A percentile compares a stretch with the other conserved stretches of the same genome.
phyloP scores from a whole-genome alignment of 2,797 vertebrate genomes.

The Clarias laeviceps region DNA sequence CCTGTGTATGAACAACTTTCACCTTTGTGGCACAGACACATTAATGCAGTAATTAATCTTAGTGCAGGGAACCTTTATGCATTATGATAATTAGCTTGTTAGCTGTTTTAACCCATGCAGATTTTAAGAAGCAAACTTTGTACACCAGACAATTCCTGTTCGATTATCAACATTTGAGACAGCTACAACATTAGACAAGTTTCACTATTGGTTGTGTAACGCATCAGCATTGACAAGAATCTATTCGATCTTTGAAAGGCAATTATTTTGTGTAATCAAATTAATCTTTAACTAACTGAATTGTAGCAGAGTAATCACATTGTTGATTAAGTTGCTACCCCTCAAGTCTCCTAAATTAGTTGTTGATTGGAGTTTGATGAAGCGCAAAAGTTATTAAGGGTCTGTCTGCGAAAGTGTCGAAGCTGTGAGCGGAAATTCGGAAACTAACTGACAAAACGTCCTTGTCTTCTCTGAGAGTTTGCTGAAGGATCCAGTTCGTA shows the following conservation, averaged over 20 bases:
- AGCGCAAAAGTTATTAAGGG: not conserved
- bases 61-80: not conserved
- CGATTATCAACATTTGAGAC: not conserved
- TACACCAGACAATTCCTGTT: not conserved
- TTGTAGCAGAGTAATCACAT: not conserved
- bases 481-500: not conserved
- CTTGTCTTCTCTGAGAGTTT: constrained; percentile 5
- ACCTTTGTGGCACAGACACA: no score
- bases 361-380: constrained; percentile 7
- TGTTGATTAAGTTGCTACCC: not conserved
- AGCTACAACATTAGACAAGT: not conserved
- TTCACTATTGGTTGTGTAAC: not conserved
- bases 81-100: not conserved
- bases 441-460: not conserved
- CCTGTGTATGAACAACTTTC: not conserved
- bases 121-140: not conserved
- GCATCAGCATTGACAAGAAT: not conserved
- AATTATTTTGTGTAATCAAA: constrained; percentile 1
- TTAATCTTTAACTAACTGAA: not conserved
- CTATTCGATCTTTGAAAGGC: not conserved
- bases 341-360: not conserved
- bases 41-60: not conserved
- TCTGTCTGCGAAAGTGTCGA: not conserved
- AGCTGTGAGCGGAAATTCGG: not conserved
- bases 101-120: not conserved